Evolutionary conservation across 92 coral and sea anemone species (phyloP).

Genomic region (Palythoa grandis): DNA sequence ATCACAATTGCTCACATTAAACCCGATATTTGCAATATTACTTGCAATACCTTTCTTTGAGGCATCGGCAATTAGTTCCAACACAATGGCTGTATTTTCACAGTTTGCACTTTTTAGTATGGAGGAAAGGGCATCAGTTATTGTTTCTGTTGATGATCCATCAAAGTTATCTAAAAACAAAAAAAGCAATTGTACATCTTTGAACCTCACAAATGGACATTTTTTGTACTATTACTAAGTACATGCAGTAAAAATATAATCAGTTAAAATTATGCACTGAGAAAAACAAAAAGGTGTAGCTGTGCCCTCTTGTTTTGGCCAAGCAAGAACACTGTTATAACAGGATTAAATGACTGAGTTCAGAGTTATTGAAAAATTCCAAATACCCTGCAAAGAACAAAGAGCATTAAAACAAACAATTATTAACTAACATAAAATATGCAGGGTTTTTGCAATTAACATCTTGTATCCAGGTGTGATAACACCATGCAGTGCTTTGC

Average conservation of each 20-base stretch:
- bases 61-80: constrained; percentile 40
- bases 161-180: constrained; percentile 19
- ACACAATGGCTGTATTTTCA: constrained; percentile 22
- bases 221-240: neutral
- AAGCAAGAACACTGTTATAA: no score
- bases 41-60: constrained; percentile 23
- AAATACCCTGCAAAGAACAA: neutral
- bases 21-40: neutral
- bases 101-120: constrained; percentile 18
- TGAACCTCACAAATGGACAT: neutral
- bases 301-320: no score
- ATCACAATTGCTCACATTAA: no score
- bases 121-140: constrained; percentile 11
- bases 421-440: neutral
- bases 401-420: neutral
- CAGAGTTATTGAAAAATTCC: neutral
- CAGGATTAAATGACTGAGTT: neutral
- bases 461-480: neutral
- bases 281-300: neutral
- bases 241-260: neutral
- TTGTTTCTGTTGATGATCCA: constrained; percentile 1
- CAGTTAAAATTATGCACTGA: neutral
- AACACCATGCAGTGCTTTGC: neutral
- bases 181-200: neutral
- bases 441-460: neutral